These are phyloP conservation scores for Eristalis pertinax DNA, from an alignment of 2,888 invertebrate genomes.

Conservation along the genomic window DNA sequence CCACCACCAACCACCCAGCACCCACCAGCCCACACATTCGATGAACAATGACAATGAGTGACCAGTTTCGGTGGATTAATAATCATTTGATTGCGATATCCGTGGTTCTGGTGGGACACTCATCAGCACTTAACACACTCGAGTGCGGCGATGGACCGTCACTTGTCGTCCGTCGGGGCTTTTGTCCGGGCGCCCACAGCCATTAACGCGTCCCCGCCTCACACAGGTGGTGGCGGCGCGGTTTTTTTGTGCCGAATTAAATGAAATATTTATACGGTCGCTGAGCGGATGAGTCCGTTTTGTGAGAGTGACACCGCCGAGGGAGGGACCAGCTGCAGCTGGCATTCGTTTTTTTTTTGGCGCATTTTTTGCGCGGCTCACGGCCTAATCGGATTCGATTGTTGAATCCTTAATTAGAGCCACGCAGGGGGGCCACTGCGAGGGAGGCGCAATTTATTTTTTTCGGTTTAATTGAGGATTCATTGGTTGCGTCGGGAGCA, in stretches of 20 bases:
- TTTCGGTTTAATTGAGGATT: not conserved
- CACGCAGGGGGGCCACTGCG: not conserved
- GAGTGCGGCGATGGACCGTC: not conserved
- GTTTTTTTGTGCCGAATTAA: not conserved
- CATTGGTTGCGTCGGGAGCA: not conserved
- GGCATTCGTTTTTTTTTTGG: not conserved
- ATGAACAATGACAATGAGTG: conserved; percentile 1
- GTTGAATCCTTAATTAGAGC: not conserved
- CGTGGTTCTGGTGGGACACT: conserved; percentile 1
- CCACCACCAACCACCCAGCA: not conserved
- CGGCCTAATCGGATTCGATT: not conserved
- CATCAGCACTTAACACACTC: not conserved
- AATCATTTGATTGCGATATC: conserved; percentile 32
- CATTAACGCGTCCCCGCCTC: not conserved
- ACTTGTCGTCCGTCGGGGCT: not conserved
- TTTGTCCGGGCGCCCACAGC: not conserved
- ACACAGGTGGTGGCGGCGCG: not conserved
- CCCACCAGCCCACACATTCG: not conserved
- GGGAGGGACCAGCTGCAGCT: not conserved
- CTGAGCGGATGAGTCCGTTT: not conserved
- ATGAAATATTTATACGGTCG: not conserved
- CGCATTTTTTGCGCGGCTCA: not conserved
- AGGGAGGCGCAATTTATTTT: not conserved
- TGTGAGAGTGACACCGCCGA: not conserved
- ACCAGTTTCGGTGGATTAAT: conserved; percentile 20